These are phyloP conservation scores for Neomorphus geoffroyi DNA, from an alignment of 2,797 vertebrate species.

Conservation along the genomic window DNA sequence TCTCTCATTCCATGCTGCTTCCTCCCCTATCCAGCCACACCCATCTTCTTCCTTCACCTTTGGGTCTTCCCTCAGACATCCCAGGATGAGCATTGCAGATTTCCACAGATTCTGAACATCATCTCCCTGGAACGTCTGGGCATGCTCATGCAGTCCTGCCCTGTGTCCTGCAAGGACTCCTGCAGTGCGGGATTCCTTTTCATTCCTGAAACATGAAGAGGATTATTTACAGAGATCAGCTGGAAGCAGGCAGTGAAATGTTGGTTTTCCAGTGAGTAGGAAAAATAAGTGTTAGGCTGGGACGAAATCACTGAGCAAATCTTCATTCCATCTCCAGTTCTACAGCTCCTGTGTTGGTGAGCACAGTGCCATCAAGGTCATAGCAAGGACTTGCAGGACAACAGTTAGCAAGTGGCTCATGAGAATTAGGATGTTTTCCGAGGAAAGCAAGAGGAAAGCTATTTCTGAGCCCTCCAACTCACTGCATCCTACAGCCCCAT, in stretches of 20 bases:
- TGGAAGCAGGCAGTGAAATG: neutral
- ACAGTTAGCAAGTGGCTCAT: neutral
- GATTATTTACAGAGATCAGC: neutral
- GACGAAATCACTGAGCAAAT: neutral
- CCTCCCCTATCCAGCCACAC: too few relatives aligned
- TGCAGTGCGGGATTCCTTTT: too few relatives aligned
- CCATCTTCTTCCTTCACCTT: too few relatives aligned
- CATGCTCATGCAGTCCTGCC: too few relatives aligned
- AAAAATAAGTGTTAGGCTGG: neutral
- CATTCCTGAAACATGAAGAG: neutral
- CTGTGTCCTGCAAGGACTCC: too few relatives aligned
- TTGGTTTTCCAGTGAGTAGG: neutral
- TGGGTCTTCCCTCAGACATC: too few relatives aligned
- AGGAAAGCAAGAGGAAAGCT: neutral
- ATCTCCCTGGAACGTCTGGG: too few relatives aligned
- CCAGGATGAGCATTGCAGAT: too few relatives aligned
- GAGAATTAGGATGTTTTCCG: neutral
- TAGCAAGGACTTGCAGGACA: neutral
- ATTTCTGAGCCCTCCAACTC: neutral
- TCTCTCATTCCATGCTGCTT: too few relatives aligned
- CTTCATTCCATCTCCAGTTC: neutral
- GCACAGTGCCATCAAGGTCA: neutral
- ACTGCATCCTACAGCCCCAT: neutral
- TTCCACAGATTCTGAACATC: too few relatives aligned
- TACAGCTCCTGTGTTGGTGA: neutral